Evolutionary conservation across 2,888 invertebrate species (phyloP).

Genomic region (Drosophila barbarae): DNA sequence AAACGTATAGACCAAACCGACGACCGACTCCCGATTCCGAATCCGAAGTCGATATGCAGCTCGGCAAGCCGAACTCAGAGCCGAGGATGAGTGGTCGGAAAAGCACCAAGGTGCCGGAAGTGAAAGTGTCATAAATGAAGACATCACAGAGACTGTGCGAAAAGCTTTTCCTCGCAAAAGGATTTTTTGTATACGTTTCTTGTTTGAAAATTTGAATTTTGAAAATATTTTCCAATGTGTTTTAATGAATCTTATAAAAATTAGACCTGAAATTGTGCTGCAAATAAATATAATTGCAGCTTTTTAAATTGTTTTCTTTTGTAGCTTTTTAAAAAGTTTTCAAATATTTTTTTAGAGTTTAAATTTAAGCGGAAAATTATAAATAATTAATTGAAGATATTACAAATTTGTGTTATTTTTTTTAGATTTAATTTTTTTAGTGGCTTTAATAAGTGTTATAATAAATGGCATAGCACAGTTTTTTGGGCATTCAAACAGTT

Average conservation of each 20-base stretch:
- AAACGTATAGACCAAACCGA: conserved; percentile 34
- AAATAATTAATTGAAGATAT: too few relatives aligned
- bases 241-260: too few relatives aligned
- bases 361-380: not conserved
- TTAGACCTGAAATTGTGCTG: too few relatives aligned
- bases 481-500: not conserved
- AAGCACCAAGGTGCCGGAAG: conserved; percentile 19
- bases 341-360: not conserved
- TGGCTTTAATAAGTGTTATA: not conserved
- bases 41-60: conserved; percentile 5
- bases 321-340: not conserved
- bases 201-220: not conserved
- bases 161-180: conserved; percentile 19
- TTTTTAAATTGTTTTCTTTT: not conserved
- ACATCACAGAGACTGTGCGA: conserved; percentile 19
- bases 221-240: not conserved
- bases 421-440: too few relatives aligned
- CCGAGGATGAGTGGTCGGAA: conserved; percentile 3
- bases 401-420: too few relatives aligned
- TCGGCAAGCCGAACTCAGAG: conserved; percentile 17
- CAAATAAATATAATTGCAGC: not conserved
- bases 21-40: conserved; percentile 21
- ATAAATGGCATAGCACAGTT: conserved; percentile 8
- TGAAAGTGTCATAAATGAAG: conserved; percentile 28
- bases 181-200: not conserved